Evolutionary conservation across 2,888 invertebrate species (phyloP).

Genomic region (Ceratothoa steindachneri): DNA sequence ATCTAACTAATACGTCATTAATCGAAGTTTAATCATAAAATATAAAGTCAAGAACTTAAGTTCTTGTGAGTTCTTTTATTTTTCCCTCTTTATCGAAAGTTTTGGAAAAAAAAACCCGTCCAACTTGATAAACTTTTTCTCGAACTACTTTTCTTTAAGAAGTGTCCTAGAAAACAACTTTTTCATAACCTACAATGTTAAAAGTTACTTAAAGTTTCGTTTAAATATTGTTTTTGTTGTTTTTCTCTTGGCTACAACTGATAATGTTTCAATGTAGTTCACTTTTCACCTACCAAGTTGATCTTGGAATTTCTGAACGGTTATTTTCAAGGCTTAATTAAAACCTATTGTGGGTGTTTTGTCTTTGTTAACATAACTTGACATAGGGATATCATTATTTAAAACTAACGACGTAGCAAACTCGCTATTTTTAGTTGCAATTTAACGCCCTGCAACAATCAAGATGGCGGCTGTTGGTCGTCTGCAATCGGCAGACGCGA

Average conservation of each 20-base stretch:
- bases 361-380: neutral
- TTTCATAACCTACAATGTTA: conserved; percentile 13
- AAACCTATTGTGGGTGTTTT: neutral
- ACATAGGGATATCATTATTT: neutral
- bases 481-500: neutral
- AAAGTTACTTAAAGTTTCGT: conserved; percentile 7
- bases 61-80: neutral
- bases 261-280: neutral
- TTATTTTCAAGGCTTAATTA: neutral
- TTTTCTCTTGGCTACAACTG: neutral
- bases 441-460: neutral
- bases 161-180: conserved; percentile 12
- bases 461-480: conserved; percentile 2
- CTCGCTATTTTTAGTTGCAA: neutral
- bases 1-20: neutral
- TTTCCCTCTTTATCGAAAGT: conserved; percentile 1
- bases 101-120: conserved; percentile 1
- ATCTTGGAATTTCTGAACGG: neutral
- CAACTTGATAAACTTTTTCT: conserved; percentile 2
- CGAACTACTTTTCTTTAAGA: conserved; percentile 12
- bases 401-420: neutral
- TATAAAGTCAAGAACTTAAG: neutral
- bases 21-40: neutral
- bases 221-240: conserved; percentile 10
- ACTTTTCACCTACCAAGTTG: neutral